Conservation (phyloP, 2,113 vertebrate species). For the Suncus etruscus region DNA sequence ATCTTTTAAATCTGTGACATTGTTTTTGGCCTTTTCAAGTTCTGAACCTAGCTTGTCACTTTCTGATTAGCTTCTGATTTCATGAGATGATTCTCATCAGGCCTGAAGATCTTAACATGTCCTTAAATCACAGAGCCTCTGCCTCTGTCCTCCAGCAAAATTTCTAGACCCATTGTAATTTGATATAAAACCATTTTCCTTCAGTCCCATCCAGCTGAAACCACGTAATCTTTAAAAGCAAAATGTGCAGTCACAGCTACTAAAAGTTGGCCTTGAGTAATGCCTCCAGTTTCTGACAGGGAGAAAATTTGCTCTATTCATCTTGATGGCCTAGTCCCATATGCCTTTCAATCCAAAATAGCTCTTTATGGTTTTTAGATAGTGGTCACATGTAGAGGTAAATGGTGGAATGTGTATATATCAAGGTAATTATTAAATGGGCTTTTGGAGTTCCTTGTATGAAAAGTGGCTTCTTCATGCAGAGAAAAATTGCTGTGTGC, state of each 20-base stretch:
- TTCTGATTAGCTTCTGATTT: neutral
- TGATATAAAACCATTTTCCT: conserved; percentile 65
- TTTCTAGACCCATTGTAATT: conserved; percentile 36
- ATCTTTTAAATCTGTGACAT: neutral
- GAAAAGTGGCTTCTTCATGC: neutral
- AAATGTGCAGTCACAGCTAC: conserved; percentile 18
- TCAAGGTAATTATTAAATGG: conserved; percentile 54
- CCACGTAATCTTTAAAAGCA: conserved; percentile 29
- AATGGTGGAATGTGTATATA: conserved; percentile 43
- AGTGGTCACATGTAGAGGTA: conserved; percentile 12
- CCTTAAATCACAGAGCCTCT: conserved; percentile 9
- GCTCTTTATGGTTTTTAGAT: conserved; percentile 8
- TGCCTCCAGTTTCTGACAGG: neutral
- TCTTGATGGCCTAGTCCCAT: conserved; percentile 34
- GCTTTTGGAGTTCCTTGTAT: neutral
- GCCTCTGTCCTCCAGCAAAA: neutral
- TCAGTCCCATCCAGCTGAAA: conserved; percentile 38
- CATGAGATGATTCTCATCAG: neutral
- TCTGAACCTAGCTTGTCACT: neutral
- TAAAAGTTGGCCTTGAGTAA: conserved; percentile 51
- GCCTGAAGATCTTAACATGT: neutral
- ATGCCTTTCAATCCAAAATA: conserved; percentile 48
- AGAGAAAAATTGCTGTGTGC: neutral
- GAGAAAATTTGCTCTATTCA: conserved; percentile 52
- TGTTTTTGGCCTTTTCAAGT: neutral